Conservation (phyloP, 2,113 vertebrate species). For the Pristiophorus japonicus region DNA sequence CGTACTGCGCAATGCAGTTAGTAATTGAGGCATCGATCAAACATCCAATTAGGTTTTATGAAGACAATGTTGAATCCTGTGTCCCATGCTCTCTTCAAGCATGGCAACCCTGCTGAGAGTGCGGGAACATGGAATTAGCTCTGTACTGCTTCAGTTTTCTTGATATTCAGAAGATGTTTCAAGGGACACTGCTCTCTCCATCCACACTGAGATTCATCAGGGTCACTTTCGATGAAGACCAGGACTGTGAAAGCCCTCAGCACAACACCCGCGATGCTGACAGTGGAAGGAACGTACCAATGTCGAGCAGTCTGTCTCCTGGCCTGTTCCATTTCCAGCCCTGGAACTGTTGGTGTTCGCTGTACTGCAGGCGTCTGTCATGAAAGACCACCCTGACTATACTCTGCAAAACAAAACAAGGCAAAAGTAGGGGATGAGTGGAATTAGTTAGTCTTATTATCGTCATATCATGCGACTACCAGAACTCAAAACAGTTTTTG, state of each 20-base stretch:
- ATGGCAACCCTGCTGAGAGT: not conserved
- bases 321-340: conserved; percentile 49
- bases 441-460: too few relatives aligned
- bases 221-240: not conserved
- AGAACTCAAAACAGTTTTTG: not conserved
- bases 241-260: not conserved
- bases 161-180: not conserved
- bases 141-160: not conserved
- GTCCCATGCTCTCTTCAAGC: not conserved
- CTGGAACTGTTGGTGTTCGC: conserved; percentile 50
- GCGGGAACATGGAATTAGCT: not conserved
- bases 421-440: not conserved
- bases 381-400: conserved; percentile 46
- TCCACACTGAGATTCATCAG: too few relatives aligned
- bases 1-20: not conserved
- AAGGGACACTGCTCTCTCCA: not conserved
- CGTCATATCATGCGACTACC: too few relatives aligned
- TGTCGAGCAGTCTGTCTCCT: conserved; percentile 49
- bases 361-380: conserved; percentile 44
- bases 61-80: not conserved
- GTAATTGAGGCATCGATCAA: not conserved
- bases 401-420: not conserved
- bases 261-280: not conserved
- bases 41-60: not conserved
- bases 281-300: conserved; percentile 40